These are phyloP conservation scores for Numida meleagris DNA, from an alignment of 2,113 vertebrate species.

Conservation along the genomic window DNA sequence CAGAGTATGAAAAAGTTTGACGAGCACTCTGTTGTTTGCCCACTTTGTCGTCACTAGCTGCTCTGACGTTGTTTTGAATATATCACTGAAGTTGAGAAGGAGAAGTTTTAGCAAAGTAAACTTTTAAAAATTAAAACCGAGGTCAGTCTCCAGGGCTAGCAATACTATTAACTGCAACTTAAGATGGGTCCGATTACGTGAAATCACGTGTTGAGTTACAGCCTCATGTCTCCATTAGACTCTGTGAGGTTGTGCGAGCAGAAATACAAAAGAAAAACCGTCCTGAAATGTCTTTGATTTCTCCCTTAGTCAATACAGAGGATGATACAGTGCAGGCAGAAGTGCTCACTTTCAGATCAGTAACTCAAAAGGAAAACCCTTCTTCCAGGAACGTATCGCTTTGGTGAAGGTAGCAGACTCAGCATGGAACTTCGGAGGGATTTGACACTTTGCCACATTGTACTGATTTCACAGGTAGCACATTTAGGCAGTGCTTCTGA, in stretches of 20 bases:
- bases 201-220: slow-evolving; percentile 53
- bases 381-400: neutral
- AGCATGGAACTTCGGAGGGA: fast-evolving
- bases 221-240: neutral
- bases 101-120: slow-evolving; percentile 37
- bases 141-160: slow-evolving; percentile 10
- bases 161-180: slow-evolving; percentile 10
- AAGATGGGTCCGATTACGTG: slow-evolving; percentile 26
- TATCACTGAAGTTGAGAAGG: neutral
- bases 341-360: neutral
- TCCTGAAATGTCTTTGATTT: neutral
- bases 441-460: neutral
- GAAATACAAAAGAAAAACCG: neutral
- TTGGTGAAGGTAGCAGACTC: neutral
- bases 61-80: neutral
- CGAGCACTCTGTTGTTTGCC: neutral
- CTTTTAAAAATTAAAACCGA: slow-evolving; percentile 58
- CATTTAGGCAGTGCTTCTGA: neutral
- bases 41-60: neutral
- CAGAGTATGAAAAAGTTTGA: slow-evolving; percentile 2
- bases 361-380: neutral
- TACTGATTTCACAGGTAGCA: neutral
- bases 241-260: neutral
- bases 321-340: neutral
- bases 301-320: neutral